A percentile compares a stretch with the other conserved stretches of the same genome.
These are phyloP conservation scores for Cataglyphis altisquamis DNA, from an alignment of 2,888 invertebrate genomes.

Conservation along the genomic window DNA sequence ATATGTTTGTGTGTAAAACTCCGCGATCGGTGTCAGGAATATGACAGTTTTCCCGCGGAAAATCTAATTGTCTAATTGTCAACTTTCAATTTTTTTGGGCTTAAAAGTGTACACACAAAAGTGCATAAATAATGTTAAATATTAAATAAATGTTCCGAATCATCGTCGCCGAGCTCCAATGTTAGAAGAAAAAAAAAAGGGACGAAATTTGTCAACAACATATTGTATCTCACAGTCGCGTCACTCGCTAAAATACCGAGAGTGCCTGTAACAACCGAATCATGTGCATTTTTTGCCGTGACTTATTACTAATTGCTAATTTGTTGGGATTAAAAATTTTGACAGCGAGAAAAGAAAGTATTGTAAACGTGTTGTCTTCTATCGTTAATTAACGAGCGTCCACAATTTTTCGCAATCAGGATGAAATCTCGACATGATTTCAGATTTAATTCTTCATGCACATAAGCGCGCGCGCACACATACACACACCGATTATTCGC, in stretches of 20 bases:
- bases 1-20: conserved; percentile 61
- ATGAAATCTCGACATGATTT: conserved; percentile 29
- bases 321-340: not conserved
- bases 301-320: not conserved
- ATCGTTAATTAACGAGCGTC: conserved; percentile 6
- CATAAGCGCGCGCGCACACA: not conserved
- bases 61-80: conserved; percentile 49
- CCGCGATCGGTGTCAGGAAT: conserved; percentile 43
- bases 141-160: not conserved
- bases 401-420: conserved; percentile 30
- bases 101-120: too few species aligned
- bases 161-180: conserved; percentile 20
- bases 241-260: conserved; percentile 66
- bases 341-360: conserved; percentile 5
- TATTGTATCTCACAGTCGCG: conserved; percentile 58
- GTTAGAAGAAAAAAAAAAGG: not conserved
- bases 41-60: conserved; percentile 50
- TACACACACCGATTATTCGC: conserved; percentile 22
- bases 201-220: not conserved
- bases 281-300: conserved; percentile 41
- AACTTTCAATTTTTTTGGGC: not conserved
- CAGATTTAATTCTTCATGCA: conserved; percentile 2
- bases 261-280: conserved; percentile 72
- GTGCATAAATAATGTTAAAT: too few species aligned
- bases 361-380: conserved; percentile 30